Base-by-base conservation (phyloP, 2,113 vertebrate genomes). In the Pavo muticus region DNA sequence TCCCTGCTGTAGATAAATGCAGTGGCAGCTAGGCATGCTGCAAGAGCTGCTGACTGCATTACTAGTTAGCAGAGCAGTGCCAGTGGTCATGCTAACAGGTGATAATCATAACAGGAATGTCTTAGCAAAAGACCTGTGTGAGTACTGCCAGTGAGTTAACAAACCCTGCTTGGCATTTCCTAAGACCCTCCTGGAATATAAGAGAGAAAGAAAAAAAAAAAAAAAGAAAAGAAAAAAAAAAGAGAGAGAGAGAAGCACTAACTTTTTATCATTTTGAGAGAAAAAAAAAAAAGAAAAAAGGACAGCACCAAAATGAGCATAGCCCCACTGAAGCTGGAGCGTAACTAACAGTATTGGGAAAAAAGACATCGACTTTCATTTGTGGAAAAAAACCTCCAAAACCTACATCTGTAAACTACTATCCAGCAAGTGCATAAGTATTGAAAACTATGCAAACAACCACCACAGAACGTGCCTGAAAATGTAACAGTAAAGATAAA, bases 391-490 rank as follows among this genome's bases (percentile, higher is more conserved):
- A 10, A 4, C 37, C 14, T 39, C 56, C 24, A 20, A 78, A 30
- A 76, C 25, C 7, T 27, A 19, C 60, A 45, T 65, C 67, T 72
- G 6, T 85, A 91, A 94, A n/a, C 27, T 67, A n/a, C 25, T 18
- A 86, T 86, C 84, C 59, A 91, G 39, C 32, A 72, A 57, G 44
- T 37, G 81, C 29, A 52, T 29, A 91, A 57, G 21, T 87, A 77
- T 5, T 61, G 52, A 73, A 91, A 94, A 90, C 83, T 60, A 57
- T 47, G 63, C 2, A 20, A 83, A 29, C 65, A 76, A 80, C 35
- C 13, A 37, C 77, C 37, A 69, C 45, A 71, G 54, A 96, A 91
- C 68, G 60, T 56, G 56, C 39, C 45, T 57, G 69, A 80, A 85
- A 91, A 60, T 13, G 6, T 12, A 88, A 56, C 13, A 81, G 71